Conservation (phyloP, 2,797 vertebrate genomes). For the Neomorphus geoffroyi region DNA sequence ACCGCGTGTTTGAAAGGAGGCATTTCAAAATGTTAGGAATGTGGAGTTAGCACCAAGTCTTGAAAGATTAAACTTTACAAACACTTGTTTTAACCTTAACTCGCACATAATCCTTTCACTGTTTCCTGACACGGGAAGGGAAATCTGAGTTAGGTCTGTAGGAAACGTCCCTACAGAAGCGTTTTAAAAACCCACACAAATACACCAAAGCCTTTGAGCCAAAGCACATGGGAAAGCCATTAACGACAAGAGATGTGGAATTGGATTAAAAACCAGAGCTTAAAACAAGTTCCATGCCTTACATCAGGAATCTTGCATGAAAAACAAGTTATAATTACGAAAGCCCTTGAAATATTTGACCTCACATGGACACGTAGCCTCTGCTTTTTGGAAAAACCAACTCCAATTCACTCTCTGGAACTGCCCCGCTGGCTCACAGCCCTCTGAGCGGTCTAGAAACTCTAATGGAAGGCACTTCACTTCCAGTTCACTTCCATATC, state of each 20-base stretch:
- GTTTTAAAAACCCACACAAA: not conserved
- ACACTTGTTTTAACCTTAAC: not conserved
- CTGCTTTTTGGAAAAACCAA: not conserved
- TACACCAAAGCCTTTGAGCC: not conserved
- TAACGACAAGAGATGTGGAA: not conserved
- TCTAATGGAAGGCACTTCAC: not conserved
- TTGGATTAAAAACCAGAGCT: not conserved
- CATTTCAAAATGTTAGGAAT: not conserved
- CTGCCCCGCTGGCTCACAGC: not conserved
- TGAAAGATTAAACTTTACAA: not conserved
- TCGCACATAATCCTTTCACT: not conserved
- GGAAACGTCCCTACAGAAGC: not conserved
- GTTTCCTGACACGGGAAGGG: not conserved
- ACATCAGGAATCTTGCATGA: rapidly evolving
- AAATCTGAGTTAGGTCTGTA: not conserved
- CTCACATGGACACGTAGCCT: not conserved
- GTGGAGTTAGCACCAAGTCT: not conserved
- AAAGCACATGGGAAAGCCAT: not conserved
- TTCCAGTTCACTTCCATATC: not conserved
- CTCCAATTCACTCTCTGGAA: not conserved
- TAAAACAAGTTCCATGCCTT: not conserved
- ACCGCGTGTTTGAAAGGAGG: rapidly evolving
- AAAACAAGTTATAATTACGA: rapidly evolving
- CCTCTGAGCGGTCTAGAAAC: not conserved
- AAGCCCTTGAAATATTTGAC: not conserved